Conservation (phyloP, 2,113 vertebrate species). For the Menura novaehollandiae region DNA sequence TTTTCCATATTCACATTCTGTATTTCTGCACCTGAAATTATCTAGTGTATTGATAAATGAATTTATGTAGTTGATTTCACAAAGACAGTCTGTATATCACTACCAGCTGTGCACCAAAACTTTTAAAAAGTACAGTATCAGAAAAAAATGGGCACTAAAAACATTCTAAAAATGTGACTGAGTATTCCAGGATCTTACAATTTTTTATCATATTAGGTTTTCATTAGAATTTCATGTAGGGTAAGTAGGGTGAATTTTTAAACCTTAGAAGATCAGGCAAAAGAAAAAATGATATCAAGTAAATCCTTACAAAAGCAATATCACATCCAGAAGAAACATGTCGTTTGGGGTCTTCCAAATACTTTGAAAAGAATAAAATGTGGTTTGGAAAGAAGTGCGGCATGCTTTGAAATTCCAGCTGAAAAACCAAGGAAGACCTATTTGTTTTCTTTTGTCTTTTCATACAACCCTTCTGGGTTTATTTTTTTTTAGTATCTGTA, state of each 20-base stretch:
- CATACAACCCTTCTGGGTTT: background rate
- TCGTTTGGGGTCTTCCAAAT: conserved; percentile 45
- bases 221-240: conserved; percentile 17
- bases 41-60: background rate
- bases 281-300: conserved; percentile 1
- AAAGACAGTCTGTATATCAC: background rate
- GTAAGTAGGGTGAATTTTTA: conserved; percentile 12
- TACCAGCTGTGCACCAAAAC: background rate
- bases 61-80: background rate
- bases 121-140: background rate
- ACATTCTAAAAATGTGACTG: background rate
- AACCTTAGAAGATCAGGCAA: conserved; percentile 35
- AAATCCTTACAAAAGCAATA: conserved; percentile 48
- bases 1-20: background rate
- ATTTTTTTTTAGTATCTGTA: background rate
- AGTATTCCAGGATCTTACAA: background rate
- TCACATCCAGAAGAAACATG: conserved; percentile 56
- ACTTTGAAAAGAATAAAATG: conserved; percentile 56
- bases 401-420: conserved; percentile 55
- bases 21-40: conserved; percentile 7
- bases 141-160: background rate
- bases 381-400: conserved; percentile 48
- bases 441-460: conserved; percentile 54
- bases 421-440: conserved; percentile 29
- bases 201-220: conserved; percentile 39